A percentile compares a stretch with the other conserved stretches of the same genome.
Evolutionary conservation across 2,113 vertebrate species (phyloP).

Genomic region (Dicerorhinus sumatrensis): DNA sequence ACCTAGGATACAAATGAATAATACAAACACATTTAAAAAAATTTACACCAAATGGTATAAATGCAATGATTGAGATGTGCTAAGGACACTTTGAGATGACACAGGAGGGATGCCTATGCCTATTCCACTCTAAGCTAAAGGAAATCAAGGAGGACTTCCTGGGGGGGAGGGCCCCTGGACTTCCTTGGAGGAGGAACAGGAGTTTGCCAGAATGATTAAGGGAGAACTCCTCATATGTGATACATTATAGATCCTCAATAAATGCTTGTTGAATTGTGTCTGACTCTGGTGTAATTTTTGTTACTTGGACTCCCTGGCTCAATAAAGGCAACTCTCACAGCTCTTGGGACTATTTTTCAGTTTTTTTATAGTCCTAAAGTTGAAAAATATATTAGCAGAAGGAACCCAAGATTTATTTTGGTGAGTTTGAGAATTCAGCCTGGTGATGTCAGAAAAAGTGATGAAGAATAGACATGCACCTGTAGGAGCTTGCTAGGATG

Average conservation of each 20-base stretch:
- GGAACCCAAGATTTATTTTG: neutral
- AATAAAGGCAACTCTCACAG: neutral
- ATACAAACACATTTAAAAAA: neutral
- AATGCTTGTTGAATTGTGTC: neutral
- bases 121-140: neutral
- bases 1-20: neutral
- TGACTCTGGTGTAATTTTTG: neutral
- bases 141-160: neutral
- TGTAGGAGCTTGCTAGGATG: neutral
- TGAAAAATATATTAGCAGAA: conserved; percentile 53
- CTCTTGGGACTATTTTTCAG: neutral
- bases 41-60: neutral
- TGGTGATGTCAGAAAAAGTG: neutral
- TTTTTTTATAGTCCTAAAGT: neutral
- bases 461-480: neutral
- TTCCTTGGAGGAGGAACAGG: neutral
- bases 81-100: neutral
- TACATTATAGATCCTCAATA: no score
- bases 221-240: rapidly evolving
- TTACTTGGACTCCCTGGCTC: neutral
- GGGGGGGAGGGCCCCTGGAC: no score
- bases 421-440: conserved; percentile 7
- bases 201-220: neutral
- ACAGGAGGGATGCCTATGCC: rapidly evolving
- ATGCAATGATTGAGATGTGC: no score